A percentile compares a stretch with the other conserved stretches of the same genome.
Evolutionary conservation across 2,797 vertebrate genomes (phyloP).

Genomic region (Danio albolineatus): DNA sequence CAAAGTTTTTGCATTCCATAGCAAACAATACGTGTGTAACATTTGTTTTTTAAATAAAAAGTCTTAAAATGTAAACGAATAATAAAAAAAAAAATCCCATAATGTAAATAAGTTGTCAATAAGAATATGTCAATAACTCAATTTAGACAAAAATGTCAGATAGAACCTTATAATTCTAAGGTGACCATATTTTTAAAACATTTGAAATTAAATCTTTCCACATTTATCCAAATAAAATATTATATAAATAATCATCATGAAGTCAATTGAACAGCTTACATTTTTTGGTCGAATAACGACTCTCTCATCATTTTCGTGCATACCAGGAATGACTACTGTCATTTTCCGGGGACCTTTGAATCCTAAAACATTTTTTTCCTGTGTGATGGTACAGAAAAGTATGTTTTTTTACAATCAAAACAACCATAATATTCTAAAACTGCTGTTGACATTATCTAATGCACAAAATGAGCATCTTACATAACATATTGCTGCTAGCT

Average conservation of each 20-base stretch:
- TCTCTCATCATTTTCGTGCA: conserved; percentile 81
- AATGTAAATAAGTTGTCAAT: too few species aligned
- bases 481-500: conserved; percentile 88
- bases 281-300: conserved; percentile 81
- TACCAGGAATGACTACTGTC: conserved; percentile 86
- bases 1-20: too few species aligned
- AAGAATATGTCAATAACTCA: too few species aligned
- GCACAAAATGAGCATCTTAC: conserved; percentile 73
- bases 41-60: too few species aligned
- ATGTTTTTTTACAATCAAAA: conserved; percentile 28
- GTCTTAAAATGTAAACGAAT: too few species aligned
- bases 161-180: too few species aligned
- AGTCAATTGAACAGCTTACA: conserved; percentile 69
- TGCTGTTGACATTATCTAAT: neutral
- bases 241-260: neutral
- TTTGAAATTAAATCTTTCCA: neutral
- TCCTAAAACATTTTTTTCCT: conserved; percentile 89
- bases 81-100: too few species aligned
- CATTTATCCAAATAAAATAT: neutral
- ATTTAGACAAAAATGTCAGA: too few species aligned
- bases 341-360: conserved; percentile 89
- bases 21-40: too few species aligned
- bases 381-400: conserved; percentile 46
- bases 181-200: neutral
- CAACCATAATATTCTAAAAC: neutral